Conservation (phyloP, 2,888 invertebrate genomes). For the Mantis religiosa region DNA sequence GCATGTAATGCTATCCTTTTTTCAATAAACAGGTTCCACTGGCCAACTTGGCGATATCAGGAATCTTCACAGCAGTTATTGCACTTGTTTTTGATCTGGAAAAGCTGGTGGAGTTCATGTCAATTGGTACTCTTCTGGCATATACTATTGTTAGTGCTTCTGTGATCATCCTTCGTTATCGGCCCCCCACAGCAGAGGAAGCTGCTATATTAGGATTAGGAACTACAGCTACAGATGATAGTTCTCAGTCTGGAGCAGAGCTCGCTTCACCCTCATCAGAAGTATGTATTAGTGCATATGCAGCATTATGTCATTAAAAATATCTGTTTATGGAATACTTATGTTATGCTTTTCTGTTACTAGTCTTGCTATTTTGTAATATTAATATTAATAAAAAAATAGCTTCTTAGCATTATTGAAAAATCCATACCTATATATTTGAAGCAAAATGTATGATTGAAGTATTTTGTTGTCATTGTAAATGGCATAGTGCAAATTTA, state of each 20-base stretch:
- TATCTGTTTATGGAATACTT: no score
- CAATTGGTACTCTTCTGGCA: constrained; percentile 81
- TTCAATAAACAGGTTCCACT: constrained; percentile 51
- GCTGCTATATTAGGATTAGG: constrained; percentile 20
- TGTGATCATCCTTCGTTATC: constrained; percentile 80
- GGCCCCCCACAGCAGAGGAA: constrained; percentile 50
- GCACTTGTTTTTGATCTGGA: constrained; percentile 83
- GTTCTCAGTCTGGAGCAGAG: constrained; percentile 59
- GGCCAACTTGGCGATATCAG: constrained; percentile 71
- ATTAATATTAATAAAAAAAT: no score
- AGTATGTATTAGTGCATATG: constrained; percentile 38
- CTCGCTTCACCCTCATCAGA: constrained; percentile 57
- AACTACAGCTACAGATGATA: constrained; percentile 45
- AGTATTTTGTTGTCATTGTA: no score
- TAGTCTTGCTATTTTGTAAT: no score
- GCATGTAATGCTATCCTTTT: not conserved
- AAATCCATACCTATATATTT: no score
- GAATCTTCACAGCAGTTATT: constrained; percentile 68
- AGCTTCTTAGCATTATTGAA: no score
- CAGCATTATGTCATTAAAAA: no score
- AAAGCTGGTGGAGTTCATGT: constrained; percentile 91
- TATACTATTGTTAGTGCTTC: constrained; percentile 90
- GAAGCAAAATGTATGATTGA: no score
- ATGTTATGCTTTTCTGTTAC: no score
- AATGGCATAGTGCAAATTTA: no score